Conservation (phyloP, 1,140 invertebrate species). For the Homalodisca vitripennis region DNA sequence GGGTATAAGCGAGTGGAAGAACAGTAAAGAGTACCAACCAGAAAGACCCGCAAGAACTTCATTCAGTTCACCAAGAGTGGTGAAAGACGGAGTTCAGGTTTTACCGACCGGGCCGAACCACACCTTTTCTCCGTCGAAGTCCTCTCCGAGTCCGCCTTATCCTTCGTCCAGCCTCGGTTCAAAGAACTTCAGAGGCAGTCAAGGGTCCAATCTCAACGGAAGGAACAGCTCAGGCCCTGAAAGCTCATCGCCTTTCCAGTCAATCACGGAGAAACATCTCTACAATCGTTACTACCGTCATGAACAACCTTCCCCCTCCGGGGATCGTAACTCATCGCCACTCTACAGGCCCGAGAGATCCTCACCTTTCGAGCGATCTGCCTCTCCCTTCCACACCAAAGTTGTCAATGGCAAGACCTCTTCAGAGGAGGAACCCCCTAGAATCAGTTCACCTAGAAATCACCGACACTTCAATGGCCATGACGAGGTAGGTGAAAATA, state of each 20-base stretch:
- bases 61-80: slow-evolving; percentile 9
- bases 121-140: slow-evolving; percentile 37
- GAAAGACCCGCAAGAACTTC: slow-evolving; percentile 25
- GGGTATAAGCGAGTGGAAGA: slow-evolving; percentile 72
- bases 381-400: not conserved
- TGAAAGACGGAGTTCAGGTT: slow-evolving; percentile 38
- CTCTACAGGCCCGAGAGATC: slow-evolving; percentile 9
- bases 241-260: slow-evolving; percentile 25
- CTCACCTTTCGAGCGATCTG: slow-evolving; percentile 8
- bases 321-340: slow-evolving; percentile 45
- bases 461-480: slow-evolving; percentile 13
- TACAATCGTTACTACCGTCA: slow-evolving; percentile 20
- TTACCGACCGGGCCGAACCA: slow-evolving; percentile 43
- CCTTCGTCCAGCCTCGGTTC: slow-evolving; percentile 14
- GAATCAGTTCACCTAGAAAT: not conserved
- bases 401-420: slow-evolving; percentile 14
- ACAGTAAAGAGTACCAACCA: slow-evolving; percentile 8
- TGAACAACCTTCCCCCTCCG: slow-evolving; percentile 9
- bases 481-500: slow-evolving; percentile 13
- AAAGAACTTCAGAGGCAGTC: slow-evolving; percentile 22
- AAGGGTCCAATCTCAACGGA: slow-evolving; percentile 22
- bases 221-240: slow-evolving; percentile 26
- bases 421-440: not conserved
- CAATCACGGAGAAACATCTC: slow-evolving; percentile 5
- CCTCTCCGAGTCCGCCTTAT: slow-evolving; percentile 36